Evolutionary conservation across 2,888 invertebrate genomes (phyloP), one percentile per base, ranked within the genome.

Genomic region (Sympetrum striolatum): DNA sequence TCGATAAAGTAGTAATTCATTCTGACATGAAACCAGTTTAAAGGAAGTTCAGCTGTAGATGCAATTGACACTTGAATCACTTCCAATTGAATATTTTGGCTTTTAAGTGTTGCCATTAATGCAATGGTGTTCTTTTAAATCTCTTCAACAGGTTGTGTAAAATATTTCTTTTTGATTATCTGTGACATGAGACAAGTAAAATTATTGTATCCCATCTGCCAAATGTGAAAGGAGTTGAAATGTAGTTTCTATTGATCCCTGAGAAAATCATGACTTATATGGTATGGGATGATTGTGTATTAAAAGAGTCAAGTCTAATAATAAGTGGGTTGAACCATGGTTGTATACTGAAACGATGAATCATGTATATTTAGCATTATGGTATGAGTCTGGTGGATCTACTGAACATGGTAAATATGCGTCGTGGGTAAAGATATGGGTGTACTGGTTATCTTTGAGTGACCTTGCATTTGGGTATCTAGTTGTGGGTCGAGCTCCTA

Each of bases 21-120:
- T 22, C 64, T 79, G 25, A 48, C 25, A 73, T 53, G 58, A 90
- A 25, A 81, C 73, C 37, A 90, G 81, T 80, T 80, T 10, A 90
- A 79, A 37, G 37, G 53, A 90, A 80, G 81, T 80, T 22, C 48
- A 35, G 35, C 37, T 64, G 5, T 86, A 37, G 22, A 60, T 86
- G 86, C n/a, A n/a, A 18, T 86, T 86, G 22, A 60, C 39, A 58
- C 35, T 64, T 39, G 37, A 58, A 86, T 86, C 86, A 60, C 86
- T 86, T 58, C 86, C 60, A 64, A 86, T 86, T 18, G 25, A 79
- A 37, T 86, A 73, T 86, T 18, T 82, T 90, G 86, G 86, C 82
- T 90, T 81, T 39, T 79, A 73, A 44, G 82, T 90, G 82, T 90
- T 82, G 82, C 79, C 86, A 90, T 86, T 90, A 90, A 90, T 90